A percentile compares a stretch with the other conserved stretches of the same genome.
phyloP scores from a whole-genome alignment of 2,797 vertebrate genomes.

The Columba guinea region DNA sequence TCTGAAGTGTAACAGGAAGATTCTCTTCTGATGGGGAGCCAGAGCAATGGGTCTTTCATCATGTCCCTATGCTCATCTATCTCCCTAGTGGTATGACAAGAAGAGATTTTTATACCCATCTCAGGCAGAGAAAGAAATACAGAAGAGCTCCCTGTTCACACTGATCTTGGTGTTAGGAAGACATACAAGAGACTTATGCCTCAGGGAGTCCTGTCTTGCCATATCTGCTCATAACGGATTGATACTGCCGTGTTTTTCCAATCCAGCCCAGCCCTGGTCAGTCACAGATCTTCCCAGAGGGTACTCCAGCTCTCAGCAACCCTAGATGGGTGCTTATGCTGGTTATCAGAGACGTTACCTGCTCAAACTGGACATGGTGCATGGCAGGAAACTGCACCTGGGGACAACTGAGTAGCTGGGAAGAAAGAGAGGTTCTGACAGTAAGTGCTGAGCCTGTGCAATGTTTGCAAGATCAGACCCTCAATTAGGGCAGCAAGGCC shows the following conservation, averaged over 20 bases:
- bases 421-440: background rate
- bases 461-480: background rate
- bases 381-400: background rate
- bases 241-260: rapidly evolving
- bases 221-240: rapidly evolving
- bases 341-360: background rate
- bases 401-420: background rate
- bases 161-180: rapidly evolving
- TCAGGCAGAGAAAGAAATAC: background rate
- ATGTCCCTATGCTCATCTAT: background rate
- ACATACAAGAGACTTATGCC: background rate
- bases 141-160: background rate
- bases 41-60: background rate
- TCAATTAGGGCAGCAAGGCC: background rate
- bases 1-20: background rate
- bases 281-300: background rate
- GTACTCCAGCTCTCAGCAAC: background rate
- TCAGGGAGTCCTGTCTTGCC: background rate
- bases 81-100: background rate
- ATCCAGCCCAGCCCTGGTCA: background rate
- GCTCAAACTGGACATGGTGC: background rate
- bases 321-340: rapidly evolving
- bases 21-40: background rate
- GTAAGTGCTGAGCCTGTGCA: background rate
- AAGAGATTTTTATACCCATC: background rate